These are phyloP conservation scores for Cydia fagiglandana DNA, from an alignment of 1,140 invertebrate genomes.

Conservation along the genomic window DNA sequence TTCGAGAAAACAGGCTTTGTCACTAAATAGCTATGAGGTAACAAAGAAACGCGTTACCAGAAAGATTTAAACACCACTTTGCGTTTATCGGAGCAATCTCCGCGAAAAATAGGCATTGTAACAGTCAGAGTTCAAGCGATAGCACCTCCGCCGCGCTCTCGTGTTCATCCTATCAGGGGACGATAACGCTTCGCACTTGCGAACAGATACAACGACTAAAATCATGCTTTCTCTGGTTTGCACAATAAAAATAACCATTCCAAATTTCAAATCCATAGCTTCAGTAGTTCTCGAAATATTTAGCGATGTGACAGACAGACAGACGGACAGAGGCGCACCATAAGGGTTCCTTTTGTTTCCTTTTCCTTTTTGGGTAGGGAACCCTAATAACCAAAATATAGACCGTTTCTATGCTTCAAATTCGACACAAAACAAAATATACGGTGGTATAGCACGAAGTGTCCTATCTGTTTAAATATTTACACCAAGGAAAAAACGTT, in stretches of 20 bases:
- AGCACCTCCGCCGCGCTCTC: slow-evolving; percentile 49
- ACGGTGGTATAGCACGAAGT: background rate
- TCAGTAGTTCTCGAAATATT: no score
- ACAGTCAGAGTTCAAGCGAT: slow-evolving; percentile 52
- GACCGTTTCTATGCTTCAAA: background rate
- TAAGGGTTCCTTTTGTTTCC: no score
- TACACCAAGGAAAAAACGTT: background rate
- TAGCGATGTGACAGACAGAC: no score
- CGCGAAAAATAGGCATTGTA: slow-evolving; percentile 53
- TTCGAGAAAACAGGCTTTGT: slow-evolving; percentile 57
- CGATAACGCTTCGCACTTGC: slow-evolving; percentile 42
- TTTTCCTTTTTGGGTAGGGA: no score
- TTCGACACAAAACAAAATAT: slow-evolving; percentile 32
- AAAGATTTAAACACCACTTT: slow-evolving; percentile 60
- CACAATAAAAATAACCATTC: slow-evolving; percentile 21
- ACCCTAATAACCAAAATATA: no score
- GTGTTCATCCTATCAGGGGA: slow-evolving; percentile 49
- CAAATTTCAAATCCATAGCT: no score
- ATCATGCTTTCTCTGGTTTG: background rate
- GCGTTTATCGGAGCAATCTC: slow-evolving; percentile 53
- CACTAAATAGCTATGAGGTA: slow-evolving; percentile 53
- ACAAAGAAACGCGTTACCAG: slow-evolving; percentile 58
- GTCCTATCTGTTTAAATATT: background rate
- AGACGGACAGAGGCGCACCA: no score
- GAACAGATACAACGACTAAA: slow-evolving; percentile 1